These are phyloP conservation scores for Paedocypris sp. DNA, from an alignment of 2,113 vertebrate species.

Conservation along the genomic window DNA sequence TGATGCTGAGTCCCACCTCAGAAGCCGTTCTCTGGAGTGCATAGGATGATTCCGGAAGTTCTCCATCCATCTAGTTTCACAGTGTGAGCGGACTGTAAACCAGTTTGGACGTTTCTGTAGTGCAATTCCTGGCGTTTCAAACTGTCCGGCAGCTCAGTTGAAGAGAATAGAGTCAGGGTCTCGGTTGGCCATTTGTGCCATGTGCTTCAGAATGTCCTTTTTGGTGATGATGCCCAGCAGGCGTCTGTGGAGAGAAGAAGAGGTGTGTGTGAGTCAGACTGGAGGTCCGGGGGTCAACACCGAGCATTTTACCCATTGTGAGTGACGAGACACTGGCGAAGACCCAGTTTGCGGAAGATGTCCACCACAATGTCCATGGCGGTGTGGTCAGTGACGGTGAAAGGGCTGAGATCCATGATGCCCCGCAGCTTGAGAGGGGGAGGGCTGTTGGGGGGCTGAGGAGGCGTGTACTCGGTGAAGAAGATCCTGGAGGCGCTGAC, in stretches of 20 bases:
- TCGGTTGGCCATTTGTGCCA: conserved; percentile 81
- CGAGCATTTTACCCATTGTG: conserved; percentile 67
- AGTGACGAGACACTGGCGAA: conserved; percentile 78
- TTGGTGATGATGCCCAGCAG: conserved; percentile 83
- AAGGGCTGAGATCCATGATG: conserved; percentile 78
- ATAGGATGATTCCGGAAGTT: background rate
- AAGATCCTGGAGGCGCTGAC: conserved; percentile 75
- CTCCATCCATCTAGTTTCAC: conserved; percentile 25
- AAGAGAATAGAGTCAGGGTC: conserved; percentile 79
- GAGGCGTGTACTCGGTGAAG: conserved; percentile 75
- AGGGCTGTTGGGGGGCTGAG: conserved; percentile 62
- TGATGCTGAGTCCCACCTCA: background rate
- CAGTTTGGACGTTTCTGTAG: conserved; percentile 24
- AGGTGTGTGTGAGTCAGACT: too few relatives aligned
- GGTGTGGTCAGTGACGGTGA: conserved; percentile 77
- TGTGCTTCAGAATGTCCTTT: conserved; percentile 80
- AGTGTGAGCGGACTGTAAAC: conserved; percentile 23
- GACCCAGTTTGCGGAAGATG: conserved; percentile 77
- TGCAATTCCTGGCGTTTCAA: conserved; percentile 23
- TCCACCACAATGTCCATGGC: conserved; percentile 83
- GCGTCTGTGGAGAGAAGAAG: conserved; percentile 50
- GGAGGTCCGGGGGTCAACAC: background rate
- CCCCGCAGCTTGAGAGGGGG: conserved; percentile 71
- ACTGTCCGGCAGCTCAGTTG: conserved; percentile 55
- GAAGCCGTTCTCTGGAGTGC: conserved; percentile 1